phyloP scores from a whole-genome alignment of 23 tunicate genomes.

The Clavelina lepadiformis region DNA sequence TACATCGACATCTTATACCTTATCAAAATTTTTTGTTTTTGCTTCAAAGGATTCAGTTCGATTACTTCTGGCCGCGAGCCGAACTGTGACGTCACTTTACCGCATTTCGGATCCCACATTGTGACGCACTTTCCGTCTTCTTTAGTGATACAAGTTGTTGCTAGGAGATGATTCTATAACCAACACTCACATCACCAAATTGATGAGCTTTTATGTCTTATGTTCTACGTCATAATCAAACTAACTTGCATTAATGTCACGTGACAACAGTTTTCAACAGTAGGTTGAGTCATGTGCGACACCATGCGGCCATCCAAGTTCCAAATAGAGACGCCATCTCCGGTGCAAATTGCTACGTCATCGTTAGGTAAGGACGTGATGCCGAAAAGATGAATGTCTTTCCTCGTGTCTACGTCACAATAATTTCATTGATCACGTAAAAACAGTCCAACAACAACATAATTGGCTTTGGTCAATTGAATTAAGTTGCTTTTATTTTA shows the following conservation, averaged over 20 bases:
- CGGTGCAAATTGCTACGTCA: constrained; percentile 75
- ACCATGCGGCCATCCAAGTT: constrained; percentile 47
- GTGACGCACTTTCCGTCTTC: constrained; percentile 50
- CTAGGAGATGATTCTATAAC: constrained; percentile 59
- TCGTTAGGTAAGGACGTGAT: constrained; percentile 24
- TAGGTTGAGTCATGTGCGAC: constrained; percentile 25
- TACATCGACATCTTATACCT: constrained; percentile 22
- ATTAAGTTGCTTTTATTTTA: too few species aligned
- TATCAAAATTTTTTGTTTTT: constrained; percentile 50
- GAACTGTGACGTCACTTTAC: constrained; percentile 61
- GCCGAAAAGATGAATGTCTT: constrained; percentile 26
- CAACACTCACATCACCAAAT: too few species aligned
- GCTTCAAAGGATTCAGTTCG: constrained; percentile 75
- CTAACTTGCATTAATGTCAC: constrained; percentile 38
- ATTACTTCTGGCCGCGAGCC: constrained; percentile 73
- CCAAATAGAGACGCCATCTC: constrained; percentile 73
- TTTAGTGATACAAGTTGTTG: constrained; percentile 78
- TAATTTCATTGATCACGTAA: too few species aligned
- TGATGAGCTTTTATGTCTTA: too few species aligned
- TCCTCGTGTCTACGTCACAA: constrained; percentile 11
- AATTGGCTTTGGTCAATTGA: too few species aligned
- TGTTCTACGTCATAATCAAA: neutral
- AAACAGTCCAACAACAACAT: too few species aligned
- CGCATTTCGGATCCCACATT: constrained; percentile 77
- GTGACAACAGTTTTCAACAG: constrained; percentile 76